phyloP scores from a whole-genome alignment of 2,888 invertebrate species.

The Noctua janthe region DNA sequence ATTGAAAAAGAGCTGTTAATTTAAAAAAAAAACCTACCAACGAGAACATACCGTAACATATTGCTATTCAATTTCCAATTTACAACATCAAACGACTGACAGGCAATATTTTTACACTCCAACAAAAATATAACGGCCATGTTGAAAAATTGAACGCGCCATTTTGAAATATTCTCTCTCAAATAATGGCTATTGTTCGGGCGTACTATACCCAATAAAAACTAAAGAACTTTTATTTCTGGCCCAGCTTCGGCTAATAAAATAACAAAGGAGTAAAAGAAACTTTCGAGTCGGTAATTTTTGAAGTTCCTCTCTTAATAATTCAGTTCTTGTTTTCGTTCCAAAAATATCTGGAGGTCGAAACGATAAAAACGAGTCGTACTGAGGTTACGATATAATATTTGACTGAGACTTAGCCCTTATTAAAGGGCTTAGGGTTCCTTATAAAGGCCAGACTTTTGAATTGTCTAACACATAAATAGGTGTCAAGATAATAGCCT shows the following conservation, averaged over 20 bases:
- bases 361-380: slow-evolving; percentile 40
- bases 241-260: slow-evolving; percentile 45
- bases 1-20: not conserved
- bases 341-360: slow-evolving; percentile 32
- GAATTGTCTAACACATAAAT: not conserved
- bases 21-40: not conserved
- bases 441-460: not conserved
- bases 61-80: slow-evolving; percentile 25
- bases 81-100: slow-evolving; percentile 3
- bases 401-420: not conserved
- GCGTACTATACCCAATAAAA: slow-evolving; percentile 46
- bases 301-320: slow-evolving; percentile 41
- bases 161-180: slow-evolving; percentile 40
- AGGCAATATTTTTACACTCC: slow-evolving; percentile 35
- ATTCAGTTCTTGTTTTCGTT: slow-evolving; percentile 47
- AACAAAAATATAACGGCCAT: slow-evolving; percentile 19
- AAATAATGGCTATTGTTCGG: slow-evolving; percentile 54
- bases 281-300: slow-evolving; percentile 50
- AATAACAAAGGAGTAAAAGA: slow-evolving; percentile 55
- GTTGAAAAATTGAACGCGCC: slow-evolving; percentile 28
- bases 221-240: slow-evolving; percentile 51
- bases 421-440: not conserved
- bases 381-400: slow-evolving; percentile 24
- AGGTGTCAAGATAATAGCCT: no score
- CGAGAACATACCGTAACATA: slow-evolving; percentile 1